These are phyloP conservation scores for Haliclona indistincta DNA, from an alignment of 37 sponge, comb jelly and placozoan species.

Conservation along the genomic window DNA sequence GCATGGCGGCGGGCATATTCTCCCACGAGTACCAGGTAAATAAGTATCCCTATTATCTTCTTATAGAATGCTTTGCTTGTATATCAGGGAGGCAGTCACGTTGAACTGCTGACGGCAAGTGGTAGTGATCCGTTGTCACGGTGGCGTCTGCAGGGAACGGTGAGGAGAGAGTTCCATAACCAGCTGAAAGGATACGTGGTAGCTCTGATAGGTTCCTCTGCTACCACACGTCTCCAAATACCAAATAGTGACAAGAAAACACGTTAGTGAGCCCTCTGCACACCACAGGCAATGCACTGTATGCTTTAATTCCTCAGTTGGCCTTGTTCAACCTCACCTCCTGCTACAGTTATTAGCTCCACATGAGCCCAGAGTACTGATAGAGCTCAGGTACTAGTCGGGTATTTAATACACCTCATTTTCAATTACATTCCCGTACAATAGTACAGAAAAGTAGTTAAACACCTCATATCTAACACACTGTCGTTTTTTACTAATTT, in stretches of 20 bases:
- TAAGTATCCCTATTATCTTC: too few species aligned
- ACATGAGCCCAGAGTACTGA: slow-evolving; percentile 27
- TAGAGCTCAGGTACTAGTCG: slow-evolving; percentile 58
- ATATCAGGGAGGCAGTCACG: slow-evolving; percentile 61
- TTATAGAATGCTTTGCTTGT: too few species aligned
- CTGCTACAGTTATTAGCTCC: slow-evolving; percentile 63
- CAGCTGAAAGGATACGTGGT: slow-evolving; percentile 71
- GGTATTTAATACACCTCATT: background rate
- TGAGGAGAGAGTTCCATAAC: slow-evolving; percentile 69
- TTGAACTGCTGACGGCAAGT: slow-evolving; percentile 70
- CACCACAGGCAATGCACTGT: background rate
- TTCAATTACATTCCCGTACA: too few species aligned
- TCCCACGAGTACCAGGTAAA: too few species aligned
- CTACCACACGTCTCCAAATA: slow-evolving; percentile 71
- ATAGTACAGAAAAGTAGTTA: too few species aligned
- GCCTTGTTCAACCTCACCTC: slow-evolving; percentile 59
- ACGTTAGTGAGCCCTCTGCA: slow-evolving; percentile 43
- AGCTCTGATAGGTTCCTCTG: slow-evolving; percentile 72
- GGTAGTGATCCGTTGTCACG: slow-evolving; percentile 56
- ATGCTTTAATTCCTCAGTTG: slow-evolving; percentile 33
- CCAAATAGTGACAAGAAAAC: slow-evolving; percentile 73
- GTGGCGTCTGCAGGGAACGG: slow-evolving; percentile 26
- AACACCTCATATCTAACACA: background rate
- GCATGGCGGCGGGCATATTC: too few species aligned
- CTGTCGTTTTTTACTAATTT: background rate